Evolutionary conservation across 1,140 invertebrate species (phyloP).

Genomic region (Drosophila eugracilis): DNA sequence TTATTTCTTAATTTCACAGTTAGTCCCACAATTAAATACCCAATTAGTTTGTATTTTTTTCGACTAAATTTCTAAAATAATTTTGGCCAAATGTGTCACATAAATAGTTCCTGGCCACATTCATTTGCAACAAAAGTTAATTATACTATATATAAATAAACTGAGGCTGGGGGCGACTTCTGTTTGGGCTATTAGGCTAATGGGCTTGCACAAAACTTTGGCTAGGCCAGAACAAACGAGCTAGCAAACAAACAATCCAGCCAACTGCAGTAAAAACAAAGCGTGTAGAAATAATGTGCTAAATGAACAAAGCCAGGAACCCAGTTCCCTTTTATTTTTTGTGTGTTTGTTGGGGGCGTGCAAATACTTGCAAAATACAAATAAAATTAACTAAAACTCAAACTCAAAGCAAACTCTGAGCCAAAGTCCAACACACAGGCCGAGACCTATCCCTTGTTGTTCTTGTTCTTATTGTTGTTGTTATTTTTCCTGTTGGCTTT

Average conservation of each 20-base stretch:
- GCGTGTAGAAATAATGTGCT: conserved; percentile 75
- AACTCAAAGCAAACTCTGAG: conserved; percentile 58
- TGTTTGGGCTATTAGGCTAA: conserved; percentile 66
- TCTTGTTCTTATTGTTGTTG: not conserved
- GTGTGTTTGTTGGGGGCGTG: conserved; percentile 10
- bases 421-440: conserved; percentile 27
- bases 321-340: conserved; percentile 2
- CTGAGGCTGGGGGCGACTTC: conserved; percentile 34
- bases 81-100: too few relatives aligned
- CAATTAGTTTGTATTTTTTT: too few relatives aligned
- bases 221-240: conserved; percentile 28
- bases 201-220: conserved; percentile 69
- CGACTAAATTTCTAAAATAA: too few relatives aligned
- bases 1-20: too few relatives aligned
- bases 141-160: conserved; percentile 51
- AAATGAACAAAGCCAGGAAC: conserved; percentile 67
- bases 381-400: conserved; percentile 80
- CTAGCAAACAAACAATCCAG: conserved; percentile 59
- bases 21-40: too few relatives aligned
- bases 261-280: conserved; percentile 74
- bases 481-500: too few relatives aligned
- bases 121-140: conserved; percentile 62
- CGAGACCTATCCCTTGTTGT: conserved; percentile 18
- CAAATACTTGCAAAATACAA: conserved; percentile 72
- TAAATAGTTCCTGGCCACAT: conserved; percentile 30